phyloP scores from a whole-genome alignment of 92 coral and sea anemone species.

The Diadumene lineata region DNA sequence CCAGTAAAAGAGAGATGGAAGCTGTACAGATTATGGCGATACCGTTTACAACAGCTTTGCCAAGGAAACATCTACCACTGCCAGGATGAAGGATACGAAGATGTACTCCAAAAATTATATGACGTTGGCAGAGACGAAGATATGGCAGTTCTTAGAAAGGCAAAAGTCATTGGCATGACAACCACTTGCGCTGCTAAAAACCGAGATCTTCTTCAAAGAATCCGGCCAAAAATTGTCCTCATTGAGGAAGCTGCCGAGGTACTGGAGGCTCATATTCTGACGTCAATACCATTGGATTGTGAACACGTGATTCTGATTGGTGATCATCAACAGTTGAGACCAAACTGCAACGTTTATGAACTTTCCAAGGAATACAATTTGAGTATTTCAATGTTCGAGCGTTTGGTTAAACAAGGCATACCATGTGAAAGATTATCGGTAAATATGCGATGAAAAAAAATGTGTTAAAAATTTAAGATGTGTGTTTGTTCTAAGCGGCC shows the following conservation, averaged over 20 bases:
- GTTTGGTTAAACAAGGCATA: constrained; percentile 75
- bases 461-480: neutral
- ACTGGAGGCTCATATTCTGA: constrained; percentile 87
- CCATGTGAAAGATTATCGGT: constrained; percentile 66
- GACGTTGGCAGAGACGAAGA: constrained; percentile 54
- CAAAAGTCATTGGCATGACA: constrained; percentile 78
- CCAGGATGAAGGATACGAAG: constrained; percentile 56
- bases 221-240: constrained; percentile 73
- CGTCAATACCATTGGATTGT: constrained; percentile 71
- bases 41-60: constrained; percentile 48
- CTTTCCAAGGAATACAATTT: constrained; percentile 71
- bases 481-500: too few species aligned
- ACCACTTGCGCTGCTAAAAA: constrained; percentile 74
- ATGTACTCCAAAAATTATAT: constrained; percentile 39
- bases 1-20: constrained; percentile 51
- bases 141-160: constrained; percentile 41
- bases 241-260: constrained; percentile 97
- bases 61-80: constrained; percentile 28
- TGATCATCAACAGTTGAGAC: constrained; percentile 94
- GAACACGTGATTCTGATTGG: constrained; percentile 91
- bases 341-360: constrained; percentile 71
- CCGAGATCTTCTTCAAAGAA: constrained; percentile 63
- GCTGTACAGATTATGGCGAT: constrained; percentile 78
- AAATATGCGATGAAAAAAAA: neutral
- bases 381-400: constrained; percentile 84